Evolutionary conservation across 2,888 invertebrate genomes (phyloP).

Genomic region (Watsonalla binaria): DNA sequence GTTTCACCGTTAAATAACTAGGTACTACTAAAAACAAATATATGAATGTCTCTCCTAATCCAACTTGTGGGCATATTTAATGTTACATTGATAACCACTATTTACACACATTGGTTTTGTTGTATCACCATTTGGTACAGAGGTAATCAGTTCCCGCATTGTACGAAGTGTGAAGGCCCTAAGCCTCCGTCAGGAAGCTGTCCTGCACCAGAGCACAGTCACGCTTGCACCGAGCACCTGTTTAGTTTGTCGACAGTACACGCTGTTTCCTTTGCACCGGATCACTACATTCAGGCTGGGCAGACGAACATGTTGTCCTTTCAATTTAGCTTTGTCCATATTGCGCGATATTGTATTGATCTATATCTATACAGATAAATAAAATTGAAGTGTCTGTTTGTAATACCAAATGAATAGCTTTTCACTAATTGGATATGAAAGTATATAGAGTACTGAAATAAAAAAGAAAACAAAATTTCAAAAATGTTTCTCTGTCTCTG

Average conservation of each 20-base stretch:
- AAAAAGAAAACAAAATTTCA: no score
- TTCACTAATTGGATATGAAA: no score
- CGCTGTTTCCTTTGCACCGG: slow-evolving; percentile 22
- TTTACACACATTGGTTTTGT: neutral
- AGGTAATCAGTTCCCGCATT: neutral
- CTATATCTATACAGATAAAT: neutral
- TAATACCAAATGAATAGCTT: no score
- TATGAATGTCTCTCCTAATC: neutral
- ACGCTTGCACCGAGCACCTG: slow-evolving; percentile 33
- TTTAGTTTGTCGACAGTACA: slow-evolving; percentile 14
- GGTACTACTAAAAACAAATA: neutral
- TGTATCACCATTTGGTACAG: no score
- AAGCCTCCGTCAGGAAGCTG: neutral
- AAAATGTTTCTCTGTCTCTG: no score
- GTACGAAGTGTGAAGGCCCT: neutral
- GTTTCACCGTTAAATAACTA: neutral
- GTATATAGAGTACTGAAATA: no score
- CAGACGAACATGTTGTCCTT: neutral
- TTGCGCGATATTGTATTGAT: neutral
- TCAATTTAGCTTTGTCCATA: neutral
- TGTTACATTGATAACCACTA: no score
- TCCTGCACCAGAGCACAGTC: slow-evolving; percentile 13
- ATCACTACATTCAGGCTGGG: slow-evolving; percentile 5
- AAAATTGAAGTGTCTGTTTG: neutral
- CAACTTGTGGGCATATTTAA: no score